Evolutionary conservation across 2,888 invertebrate genomes (phyloP).

Genomic region (Oscheius sp.): DNA sequence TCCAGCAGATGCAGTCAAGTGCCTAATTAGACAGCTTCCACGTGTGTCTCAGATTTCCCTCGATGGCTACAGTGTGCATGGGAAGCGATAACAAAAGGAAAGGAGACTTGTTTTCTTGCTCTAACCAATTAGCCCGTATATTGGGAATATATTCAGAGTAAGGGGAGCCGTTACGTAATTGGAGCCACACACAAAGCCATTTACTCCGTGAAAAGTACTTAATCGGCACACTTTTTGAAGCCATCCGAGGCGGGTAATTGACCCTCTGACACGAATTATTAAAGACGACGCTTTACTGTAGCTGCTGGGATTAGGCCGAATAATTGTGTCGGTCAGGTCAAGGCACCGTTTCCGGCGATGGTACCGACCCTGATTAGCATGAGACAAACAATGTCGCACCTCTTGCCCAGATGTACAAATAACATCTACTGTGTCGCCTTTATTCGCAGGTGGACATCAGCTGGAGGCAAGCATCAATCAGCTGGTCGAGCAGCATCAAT

Average conservation of each 20-base stretch:
- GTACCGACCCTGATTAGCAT: conserved; percentile 23
- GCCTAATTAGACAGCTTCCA: conserved; percentile 24
- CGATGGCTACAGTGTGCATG: too few relatives aligned
- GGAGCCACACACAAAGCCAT: conserved; percentile 30
- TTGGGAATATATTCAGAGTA: not conserved
- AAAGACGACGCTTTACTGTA: too few relatives aligned
- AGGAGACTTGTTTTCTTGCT: too few relatives aligned
- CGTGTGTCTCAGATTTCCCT: too few relatives aligned
- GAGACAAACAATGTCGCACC: conserved; percentile 6
- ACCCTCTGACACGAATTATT: not conserved
- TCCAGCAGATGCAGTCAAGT: conserved; percentile 35
- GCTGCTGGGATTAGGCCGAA: too few relatives aligned
- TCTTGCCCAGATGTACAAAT: not conserved
- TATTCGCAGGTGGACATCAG: not conserved
- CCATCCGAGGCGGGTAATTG: too few relatives aligned
- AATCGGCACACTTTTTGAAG: too few relatives aligned
- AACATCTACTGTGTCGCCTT: not conserved
- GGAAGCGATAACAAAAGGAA: too few relatives aligned
- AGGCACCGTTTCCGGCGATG: conserved; percentile 11
- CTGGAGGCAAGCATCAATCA: conserved; percentile 15
- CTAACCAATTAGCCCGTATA: not conserved
- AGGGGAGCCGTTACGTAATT: conserved; percentile 26
- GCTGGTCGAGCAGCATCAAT: conserved; percentile 26
- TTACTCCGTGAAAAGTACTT: conserved; percentile 6
- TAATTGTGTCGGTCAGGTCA: conserved; percentile 4